phyloP scores from a whole-genome alignment of 2,113 vertebrate species.

The Corythornis vintsioides region DNA sequence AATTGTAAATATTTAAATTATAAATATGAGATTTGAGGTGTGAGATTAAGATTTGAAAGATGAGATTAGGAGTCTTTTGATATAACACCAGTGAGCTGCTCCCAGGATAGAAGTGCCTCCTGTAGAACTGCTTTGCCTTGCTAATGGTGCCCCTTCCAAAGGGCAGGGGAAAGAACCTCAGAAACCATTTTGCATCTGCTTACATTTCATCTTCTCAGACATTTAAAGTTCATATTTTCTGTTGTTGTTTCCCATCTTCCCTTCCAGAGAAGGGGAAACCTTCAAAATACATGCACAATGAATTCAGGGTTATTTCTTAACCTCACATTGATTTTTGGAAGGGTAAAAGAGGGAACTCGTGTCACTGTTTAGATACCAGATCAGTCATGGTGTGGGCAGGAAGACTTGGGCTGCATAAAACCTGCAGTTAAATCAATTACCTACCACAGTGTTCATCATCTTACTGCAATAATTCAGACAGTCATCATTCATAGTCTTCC shows the following conservation, averaged over 20 bases:
- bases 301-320: background rate
- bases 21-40: too few relatives aligned
- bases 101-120: background rate
- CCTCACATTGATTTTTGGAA: background rate
- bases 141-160: background rate
- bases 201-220: background rate
- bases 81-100: fast-evolving
- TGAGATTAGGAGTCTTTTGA: too few relatives aligned
- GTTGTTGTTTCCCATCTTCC: background rate
- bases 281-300: background rate
- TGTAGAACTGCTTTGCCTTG: background rate
- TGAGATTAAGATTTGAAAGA: too few relatives aligned
- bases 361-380: background rate
- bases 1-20: background rate
- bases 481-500: background rate
- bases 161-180: background rate
- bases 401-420: background rate
- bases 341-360: background rate
- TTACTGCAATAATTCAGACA: background rate
- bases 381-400: background rate
- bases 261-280: background rate
- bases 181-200: background rate
- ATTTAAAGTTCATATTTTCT: background rate
- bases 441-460: background rate
- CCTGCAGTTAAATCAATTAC: background rate